These are phyloP conservation scores for Chaenogobius annularis DNA, from an alignment of 2,113 vertebrate species.

Conservation along the genomic window DNA sequence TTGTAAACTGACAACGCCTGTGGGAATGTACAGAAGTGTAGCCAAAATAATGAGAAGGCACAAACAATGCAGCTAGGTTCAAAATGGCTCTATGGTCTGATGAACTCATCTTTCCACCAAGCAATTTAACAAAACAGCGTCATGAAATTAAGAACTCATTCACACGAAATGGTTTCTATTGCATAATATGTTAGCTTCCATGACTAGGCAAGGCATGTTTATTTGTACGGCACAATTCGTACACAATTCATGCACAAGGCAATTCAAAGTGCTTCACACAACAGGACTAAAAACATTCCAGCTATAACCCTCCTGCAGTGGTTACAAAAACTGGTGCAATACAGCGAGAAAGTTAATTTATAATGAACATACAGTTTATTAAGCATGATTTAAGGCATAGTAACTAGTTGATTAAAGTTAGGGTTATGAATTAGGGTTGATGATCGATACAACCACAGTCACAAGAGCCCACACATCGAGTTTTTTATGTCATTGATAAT, in stretches of 20 bases:
- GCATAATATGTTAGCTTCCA: neutral
- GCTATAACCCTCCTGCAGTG: neutral
- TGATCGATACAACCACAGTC: too few species aligned
- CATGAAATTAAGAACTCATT: neutral
- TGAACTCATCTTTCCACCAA: neutral
- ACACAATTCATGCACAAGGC: too few species aligned
- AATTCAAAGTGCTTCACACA: too few species aligned
- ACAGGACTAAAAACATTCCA: neutral
- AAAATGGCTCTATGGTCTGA: neutral
- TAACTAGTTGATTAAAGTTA: too few species aligned
- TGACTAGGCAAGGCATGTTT: too few species aligned
- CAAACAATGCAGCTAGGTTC: conserved; percentile 1
- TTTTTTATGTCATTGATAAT: too few species aligned
- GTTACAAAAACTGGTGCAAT: neutral
- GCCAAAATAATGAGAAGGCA: conserved; percentile 33
- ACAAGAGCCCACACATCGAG: too few species aligned
- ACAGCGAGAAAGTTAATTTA: neutral
- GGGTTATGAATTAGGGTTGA: too few species aligned
- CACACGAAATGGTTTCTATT: neutral
- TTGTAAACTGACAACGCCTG: conserved; percentile 44
- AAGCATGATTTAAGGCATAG: too few species aligned
- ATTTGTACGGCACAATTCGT: too few species aligned
- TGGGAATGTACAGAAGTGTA: conserved; percentile 31
- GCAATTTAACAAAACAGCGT: neutral
- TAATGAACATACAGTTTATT: too few species aligned